Evolutionary conservation across 2,797 vertebrate species (phyloP).

Genomic region (Ataeniobius toweri): DNA sequence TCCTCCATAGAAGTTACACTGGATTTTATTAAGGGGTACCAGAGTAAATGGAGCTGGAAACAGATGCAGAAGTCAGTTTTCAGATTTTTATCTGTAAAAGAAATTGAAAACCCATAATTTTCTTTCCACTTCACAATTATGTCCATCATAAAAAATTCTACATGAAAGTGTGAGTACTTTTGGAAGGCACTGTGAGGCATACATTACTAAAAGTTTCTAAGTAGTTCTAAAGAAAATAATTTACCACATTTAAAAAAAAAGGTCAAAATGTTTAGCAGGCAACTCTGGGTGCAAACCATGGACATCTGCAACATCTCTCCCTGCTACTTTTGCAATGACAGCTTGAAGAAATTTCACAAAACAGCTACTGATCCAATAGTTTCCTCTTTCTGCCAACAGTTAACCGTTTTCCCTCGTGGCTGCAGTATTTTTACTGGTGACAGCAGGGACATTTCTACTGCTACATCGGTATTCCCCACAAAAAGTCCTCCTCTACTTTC

Average conservation of each 20-base stretch:
- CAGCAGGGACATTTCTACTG: slow-evolving; percentile 1
- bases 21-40: not conserved
- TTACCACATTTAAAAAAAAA: not conserved
- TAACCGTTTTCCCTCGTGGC: not conserved
- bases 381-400: slow-evolving; percentile 1
- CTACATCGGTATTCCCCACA: slow-evolving; percentile 33
- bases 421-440: slow-evolving; percentile 17
- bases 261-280: not conserved
- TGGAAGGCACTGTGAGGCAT: not conserved
- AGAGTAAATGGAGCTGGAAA: not conserved
- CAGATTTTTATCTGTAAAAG: not conserved
- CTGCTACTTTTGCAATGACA: not conserved
- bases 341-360: not conserved
- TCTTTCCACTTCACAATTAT: not conserved
- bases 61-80: not conserved
- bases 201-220: not conserved
- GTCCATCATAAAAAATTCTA: not conserved
- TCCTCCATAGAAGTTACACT: not conserved
- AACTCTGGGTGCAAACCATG: not conserved
- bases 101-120: not conserved
- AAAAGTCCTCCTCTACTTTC: slow-evolving; percentile 13
- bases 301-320: not conserved
- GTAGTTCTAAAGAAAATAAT: not conserved
- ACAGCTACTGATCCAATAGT: not conserved
- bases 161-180: no score